Conservation (phyloP, 2,797 vertebrate species). For the Xerus rutilus region DNA sequence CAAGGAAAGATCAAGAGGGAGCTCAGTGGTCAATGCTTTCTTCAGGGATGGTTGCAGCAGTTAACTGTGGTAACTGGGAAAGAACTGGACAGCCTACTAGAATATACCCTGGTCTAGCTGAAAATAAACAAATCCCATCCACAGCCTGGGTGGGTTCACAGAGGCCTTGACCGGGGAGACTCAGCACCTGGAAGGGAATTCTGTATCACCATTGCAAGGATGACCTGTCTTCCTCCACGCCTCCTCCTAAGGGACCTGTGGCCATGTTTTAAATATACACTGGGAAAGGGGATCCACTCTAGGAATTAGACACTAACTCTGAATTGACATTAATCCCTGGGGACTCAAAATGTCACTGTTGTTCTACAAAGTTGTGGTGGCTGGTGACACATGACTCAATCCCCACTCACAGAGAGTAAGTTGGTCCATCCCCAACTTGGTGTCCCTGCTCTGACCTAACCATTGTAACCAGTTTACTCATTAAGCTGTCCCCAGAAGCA, state of each 20-base stretch:
- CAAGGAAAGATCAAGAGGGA: not conserved
- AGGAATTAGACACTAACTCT: not conserved
- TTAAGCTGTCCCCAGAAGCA: not conserved
- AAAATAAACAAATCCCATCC: not conserved
- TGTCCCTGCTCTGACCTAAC: not conserved
- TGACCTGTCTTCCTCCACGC: not conserved
- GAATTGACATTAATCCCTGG: not conserved
- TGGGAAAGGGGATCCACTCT: not conserved
- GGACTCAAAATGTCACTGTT: not conserved
- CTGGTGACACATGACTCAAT: not conserved
- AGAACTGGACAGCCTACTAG: not conserved
- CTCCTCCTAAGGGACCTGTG: not conserved
- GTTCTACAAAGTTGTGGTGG: not conserved
- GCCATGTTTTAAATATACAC: not conserved
- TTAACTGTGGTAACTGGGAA: not conserved
- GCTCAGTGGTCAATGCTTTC: not conserved
- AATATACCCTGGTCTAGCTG: not conserved
- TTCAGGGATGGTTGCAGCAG: not conserved
- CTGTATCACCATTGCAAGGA: not conserved
- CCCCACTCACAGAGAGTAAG: accelerated
- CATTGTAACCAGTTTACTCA: not conserved
- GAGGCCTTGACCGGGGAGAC: not conserved
- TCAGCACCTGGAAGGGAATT: not conserved
- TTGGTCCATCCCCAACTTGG: accelerated
- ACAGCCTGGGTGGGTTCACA: not conserved